These are phyloP conservation scores for Schizaphis graminum DNA, from an alignment of 2,888 invertebrate species.

Conservation along the genomic window DNA sequence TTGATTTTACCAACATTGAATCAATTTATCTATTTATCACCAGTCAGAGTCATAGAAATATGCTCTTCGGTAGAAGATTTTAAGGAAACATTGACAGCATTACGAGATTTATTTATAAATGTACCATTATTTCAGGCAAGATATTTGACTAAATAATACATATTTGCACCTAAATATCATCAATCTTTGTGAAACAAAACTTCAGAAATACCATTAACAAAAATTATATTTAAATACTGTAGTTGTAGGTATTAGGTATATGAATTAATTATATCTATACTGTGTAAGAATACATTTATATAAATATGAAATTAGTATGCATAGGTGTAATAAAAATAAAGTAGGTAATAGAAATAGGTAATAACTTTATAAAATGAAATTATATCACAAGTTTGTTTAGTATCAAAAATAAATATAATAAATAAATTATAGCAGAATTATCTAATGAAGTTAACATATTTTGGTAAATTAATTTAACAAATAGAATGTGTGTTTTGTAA, in stretches of 20 bases:
- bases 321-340: not conserved
- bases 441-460: not conserved
- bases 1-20: constrained; percentile 35
- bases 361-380: too few species aligned
- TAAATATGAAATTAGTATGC: not conserved
- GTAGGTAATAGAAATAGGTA: too few species aligned
- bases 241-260: too few species aligned
- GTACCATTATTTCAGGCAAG: constrained; percentile 33
- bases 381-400: too few species aligned
- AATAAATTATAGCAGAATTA: too few species aligned
- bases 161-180: too few species aligned
- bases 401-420: too few species aligned
- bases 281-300: not conserved
- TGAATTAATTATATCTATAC: not conserved
- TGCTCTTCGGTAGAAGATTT: constrained; percentile 4
- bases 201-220: not conserved
- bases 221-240: not conserved
- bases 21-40: constrained; percentile 13
- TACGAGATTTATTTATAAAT: constrained; percentile 13
- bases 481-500: not conserved
- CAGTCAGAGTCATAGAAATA: constrained; percentile 35
- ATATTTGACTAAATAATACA: not conserved
- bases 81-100: constrained; percentile 1
- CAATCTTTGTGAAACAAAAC: not conserved
- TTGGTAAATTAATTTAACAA: not conserved